These are phyloP conservation scores for Achatina immaculata DNA, from an alignment of 1,140 invertebrate genomes.

Conservation along the genomic window DNA sequence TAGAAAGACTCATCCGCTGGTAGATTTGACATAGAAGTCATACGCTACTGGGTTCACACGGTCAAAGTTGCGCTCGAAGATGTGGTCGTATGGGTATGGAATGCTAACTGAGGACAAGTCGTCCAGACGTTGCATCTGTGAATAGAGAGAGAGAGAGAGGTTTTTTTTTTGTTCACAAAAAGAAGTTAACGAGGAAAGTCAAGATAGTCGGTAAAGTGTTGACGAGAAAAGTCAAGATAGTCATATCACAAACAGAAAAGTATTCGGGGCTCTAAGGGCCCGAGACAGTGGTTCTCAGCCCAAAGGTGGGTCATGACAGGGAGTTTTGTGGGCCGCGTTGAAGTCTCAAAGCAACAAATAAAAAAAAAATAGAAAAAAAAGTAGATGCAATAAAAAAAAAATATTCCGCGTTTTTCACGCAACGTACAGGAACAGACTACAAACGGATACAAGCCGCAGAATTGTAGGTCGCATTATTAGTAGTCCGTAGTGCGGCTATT, in stretches of 20 bases:
- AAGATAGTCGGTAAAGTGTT: background rate
- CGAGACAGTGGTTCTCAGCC: no score
- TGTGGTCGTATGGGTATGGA: slow-evolving; percentile 19
- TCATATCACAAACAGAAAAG: background rate
- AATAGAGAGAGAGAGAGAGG: slow-evolving; percentile 1
- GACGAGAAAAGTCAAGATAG: background rate
- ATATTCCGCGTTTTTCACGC: no score
- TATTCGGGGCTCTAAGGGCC: background rate
- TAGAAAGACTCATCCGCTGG: no score
- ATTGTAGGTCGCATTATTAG: no score
- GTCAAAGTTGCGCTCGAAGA: background rate
- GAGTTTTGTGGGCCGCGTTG: no score
- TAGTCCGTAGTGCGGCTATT: no score
- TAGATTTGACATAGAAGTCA: slow-evolving; percentile 3
- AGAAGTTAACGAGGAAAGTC: background rate
- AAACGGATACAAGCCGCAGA: no score
- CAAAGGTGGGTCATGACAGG: no score
- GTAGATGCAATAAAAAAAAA: no score
- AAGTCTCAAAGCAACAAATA: no score
- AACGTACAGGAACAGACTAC: no score
- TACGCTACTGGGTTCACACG: background rate
- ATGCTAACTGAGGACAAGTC: background rate
- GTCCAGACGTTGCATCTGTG: slow-evolving; percentile 26
- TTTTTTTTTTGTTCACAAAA: background rate
- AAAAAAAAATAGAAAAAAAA: no score